Conservation (phyloP, 2,113 vertebrate genomes). For the Rhinolophus ferrumequinum region DNA sequence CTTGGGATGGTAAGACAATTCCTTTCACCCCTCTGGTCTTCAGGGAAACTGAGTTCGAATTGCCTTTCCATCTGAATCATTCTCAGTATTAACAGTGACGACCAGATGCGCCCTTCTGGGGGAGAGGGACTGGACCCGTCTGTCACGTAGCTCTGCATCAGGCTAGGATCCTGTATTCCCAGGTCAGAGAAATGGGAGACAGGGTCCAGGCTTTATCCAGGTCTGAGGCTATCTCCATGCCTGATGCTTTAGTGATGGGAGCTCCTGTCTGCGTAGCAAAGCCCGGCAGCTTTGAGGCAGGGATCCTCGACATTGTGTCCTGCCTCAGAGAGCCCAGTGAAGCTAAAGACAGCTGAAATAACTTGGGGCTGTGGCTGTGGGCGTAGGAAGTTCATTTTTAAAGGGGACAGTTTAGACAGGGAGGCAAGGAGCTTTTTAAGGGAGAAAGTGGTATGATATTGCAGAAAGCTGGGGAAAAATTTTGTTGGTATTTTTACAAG, state of each 20-base stretch:
- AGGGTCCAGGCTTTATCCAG: conserved; percentile 49
- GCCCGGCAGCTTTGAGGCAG: conserved; percentile 70
- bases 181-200: neutral
- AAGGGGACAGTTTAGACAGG: neutral
- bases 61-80: neutral
- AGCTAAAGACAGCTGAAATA: conserved; percentile 31
- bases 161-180: conserved; percentile 38
- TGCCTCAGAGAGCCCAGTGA: conserved; percentile 28
- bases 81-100: neutral
- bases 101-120: neutral
- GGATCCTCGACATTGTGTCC: conserved; percentile 68
- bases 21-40: neutral
- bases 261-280: conserved; percentile 73
- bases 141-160: neutral
- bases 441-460: conserved; percentile 48
- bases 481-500: conserved; percentile 63
- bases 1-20: neutral
- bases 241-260: conserved; percentile 71
- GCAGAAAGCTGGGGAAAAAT: conserved; percentile 46
- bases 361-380: conserved; percentile 43
- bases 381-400: conserved; percentile 5
- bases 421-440: conserved; percentile 31
- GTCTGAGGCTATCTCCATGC: conserved; percentile 51
- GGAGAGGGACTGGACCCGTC: neutral
- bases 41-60: neutral